Conservation (phyloP, 2,797 vertebrate species). For the Triplophysa bombifrons region DNA sequence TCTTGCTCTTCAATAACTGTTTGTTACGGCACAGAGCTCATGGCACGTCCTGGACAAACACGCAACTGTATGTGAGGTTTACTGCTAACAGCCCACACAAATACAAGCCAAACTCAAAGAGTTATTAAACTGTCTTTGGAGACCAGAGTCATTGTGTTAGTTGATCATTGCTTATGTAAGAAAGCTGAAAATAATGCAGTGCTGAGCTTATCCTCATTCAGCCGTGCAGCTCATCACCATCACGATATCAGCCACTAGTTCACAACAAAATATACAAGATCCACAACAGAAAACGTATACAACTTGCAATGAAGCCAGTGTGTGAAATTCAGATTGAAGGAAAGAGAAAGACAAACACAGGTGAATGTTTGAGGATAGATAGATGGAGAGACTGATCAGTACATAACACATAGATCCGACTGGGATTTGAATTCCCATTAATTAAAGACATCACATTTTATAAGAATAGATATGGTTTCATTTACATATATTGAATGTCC, state of each 20-base stretch:
- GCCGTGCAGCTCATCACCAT: not conserved
- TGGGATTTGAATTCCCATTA: no score
- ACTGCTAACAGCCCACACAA: not conserved
- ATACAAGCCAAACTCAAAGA: not conserved
- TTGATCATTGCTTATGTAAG: not conserved
- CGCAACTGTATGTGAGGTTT: not conserved
- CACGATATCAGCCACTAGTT: not conserved
- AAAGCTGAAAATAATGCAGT: not conserved
- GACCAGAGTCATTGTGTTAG: not conserved
- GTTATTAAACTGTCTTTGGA: not conserved
- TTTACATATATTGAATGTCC: no score
- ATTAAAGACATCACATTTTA: no score
- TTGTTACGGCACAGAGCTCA: constrained; percentile 7
- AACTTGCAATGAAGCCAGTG: not conserved
- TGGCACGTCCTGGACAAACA: not conserved
- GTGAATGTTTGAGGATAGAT: no score
- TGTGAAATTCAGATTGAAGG: no score
- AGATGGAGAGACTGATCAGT: no score
- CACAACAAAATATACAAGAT: not conserved
- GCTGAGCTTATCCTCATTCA: not conserved
- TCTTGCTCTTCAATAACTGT: not conserved
- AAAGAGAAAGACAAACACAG: no score
- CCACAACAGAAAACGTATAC: not conserved
- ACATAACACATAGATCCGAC: no score
- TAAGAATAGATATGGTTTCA: no score